These are phyloP conservation scores for Heliocidaris erythrogramma DNA, from an alignment of 35 echinoderm and acorn worm species.

Conservation along the genomic window DNA sequence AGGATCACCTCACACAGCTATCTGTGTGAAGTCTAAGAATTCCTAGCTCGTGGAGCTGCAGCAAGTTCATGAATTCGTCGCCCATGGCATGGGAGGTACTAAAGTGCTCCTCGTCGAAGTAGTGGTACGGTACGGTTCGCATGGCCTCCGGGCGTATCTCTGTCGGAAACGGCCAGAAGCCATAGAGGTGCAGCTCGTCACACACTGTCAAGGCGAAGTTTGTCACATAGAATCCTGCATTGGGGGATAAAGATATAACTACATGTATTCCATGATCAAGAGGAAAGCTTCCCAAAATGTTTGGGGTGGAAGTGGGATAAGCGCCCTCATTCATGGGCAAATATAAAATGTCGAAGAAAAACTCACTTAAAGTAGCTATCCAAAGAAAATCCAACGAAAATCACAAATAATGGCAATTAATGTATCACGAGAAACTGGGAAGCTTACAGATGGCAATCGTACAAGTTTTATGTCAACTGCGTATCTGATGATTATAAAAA, in stretches of 20 bases:
- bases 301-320: background rate
- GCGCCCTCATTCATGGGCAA: background rate
- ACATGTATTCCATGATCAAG: background rate
- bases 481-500: too few species aligned
- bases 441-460: too few species aligned
- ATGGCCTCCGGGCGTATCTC: slow-evolving; percentile 7
- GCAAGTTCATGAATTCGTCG: slow-evolving; percentile 46
- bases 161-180: slow-evolving; percentile 63
- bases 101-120: slow-evolving; percentile 41
- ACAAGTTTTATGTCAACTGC: too few species aligned
- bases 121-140: slow-evolving; percentile 56
- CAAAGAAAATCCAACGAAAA: too few species aligned
- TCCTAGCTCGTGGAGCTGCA: slow-evolving; percentile 36
- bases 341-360: too few species aligned
- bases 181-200: slow-evolving; percentile 49
- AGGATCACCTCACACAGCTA: slow-evolving; percentile 33
- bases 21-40: slow-evolving; percentile 32
- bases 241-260: background rate
- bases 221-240: slow-evolving; percentile 43
- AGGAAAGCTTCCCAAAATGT: background rate
- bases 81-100: slow-evolving; percentile 41
- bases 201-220: slow-evolving; percentile 46
- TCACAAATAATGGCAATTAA: too few species aligned
- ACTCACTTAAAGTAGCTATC: too few species aligned
- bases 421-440: too few species aligned